phyloP scores from a whole-genome alignment of 1,140 invertebrate genomes.

The Propsilocerus akamusi region DNA sequence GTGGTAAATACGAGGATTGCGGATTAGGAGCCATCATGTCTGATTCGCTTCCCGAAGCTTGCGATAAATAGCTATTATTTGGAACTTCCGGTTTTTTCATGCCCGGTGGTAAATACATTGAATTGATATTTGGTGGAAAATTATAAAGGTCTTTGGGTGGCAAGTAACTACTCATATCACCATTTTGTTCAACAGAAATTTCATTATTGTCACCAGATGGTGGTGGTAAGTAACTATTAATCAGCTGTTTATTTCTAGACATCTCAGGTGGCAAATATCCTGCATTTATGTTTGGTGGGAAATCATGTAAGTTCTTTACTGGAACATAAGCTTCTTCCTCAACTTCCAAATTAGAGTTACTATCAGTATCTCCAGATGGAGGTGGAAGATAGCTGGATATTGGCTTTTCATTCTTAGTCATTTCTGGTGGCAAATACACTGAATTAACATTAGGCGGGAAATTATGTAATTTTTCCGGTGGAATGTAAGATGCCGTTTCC shows the following conservation, averaged over 20 bases:
- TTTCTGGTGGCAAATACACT: slow-evolving; percentile 13
- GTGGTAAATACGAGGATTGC: no score
- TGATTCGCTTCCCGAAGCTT: slow-evolving; percentile 2
- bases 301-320: background rate
- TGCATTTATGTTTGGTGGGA: slow-evolving; percentile 5
- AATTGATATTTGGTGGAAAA: background rate
- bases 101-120: background rate
- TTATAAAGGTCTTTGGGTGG: background rate
- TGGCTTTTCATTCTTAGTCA: slow-evolving; percentile 7
- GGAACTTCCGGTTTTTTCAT: slow-evolving; percentile 1
- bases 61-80: background rate
- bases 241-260: slow-evolving; percentile 11
- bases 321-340: background rate
- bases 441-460: slow-evolving; percentile 19
- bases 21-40: no score
- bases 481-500: slow-evolving; percentile 14
- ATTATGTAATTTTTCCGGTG: slow-evolving; percentile 15
- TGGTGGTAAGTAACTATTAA: slow-evolving; percentile 17
- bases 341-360: background rate
- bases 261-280: slow-evolving; percentile 5
- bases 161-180: slow-evolving; percentile 2
- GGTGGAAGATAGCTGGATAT: slow-evolving; percentile 19
- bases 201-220: slow-evolving; percentile 12
- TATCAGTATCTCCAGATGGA: slow-evolving; percentile 13
- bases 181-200: slow-evolving; percentile 11